These are phyloP conservation scores for Coptotermes formosanus DNA, from an alignment of 1,140 invertebrate species.

Conservation along the genomic window DNA sequence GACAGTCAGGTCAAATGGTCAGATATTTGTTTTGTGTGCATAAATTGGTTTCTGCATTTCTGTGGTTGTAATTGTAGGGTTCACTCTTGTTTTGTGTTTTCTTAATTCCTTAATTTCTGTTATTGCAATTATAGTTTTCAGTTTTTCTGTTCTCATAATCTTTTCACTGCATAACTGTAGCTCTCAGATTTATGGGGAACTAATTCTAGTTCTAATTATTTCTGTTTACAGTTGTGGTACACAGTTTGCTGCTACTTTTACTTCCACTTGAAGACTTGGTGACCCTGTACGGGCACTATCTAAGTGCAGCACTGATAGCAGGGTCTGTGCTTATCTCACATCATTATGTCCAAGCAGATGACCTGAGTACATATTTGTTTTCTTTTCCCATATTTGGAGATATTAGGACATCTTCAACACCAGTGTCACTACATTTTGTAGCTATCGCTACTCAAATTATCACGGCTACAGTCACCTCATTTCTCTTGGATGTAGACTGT, in stretches of 20 bases:
- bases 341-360: conserved; percentile 47
- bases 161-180: too few relatives aligned
- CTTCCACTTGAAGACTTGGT: conserved; percentile 53
- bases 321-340: conserved; percentile 50
- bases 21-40: not conserved
- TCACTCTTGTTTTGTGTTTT: not conserved
- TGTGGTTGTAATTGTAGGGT: not conserved
- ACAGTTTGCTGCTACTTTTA: conserved; percentile 52
- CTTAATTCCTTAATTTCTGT: not conserved
- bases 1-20: not conserved
- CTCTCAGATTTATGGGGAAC: too few relatives aligned
- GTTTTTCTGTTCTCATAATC: not conserved
- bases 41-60: not conserved
- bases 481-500: conserved; percentile 50
- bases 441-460: conserved; percentile 48
- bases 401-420: conserved; percentile 39
- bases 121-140: not conserved
- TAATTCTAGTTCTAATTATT: conserved; percentile 20
- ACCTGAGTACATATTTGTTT: conserved; percentile 29
- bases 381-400: conserved; percentile 27
- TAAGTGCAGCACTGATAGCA: conserved; percentile 49
- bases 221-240: conserved; percentile 50
- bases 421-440: conserved; percentile 42
- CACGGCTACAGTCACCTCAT: conserved; percentile 48
- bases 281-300: conserved; percentile 54